Conservation (phyloP, 2,797 vertebrate genomes). For the Enteromius paludinosus region DNA sequence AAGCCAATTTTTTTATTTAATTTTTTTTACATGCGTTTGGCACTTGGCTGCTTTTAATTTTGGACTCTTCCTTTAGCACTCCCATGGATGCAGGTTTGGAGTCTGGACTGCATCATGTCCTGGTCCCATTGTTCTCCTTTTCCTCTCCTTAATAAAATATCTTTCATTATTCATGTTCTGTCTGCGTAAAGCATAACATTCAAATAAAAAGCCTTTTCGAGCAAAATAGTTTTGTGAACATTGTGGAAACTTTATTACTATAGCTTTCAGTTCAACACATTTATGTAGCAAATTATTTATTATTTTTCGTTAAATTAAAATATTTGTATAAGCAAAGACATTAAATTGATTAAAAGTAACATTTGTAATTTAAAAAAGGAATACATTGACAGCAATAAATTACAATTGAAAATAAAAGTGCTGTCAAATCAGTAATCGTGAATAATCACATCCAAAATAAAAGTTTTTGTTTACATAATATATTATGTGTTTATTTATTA, state of each 20-base stretch:
- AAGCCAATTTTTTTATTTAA: background rate
- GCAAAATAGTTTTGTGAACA: background rate
- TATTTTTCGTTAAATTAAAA: background rate
- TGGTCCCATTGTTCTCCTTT: background rate
- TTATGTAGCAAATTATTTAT: background rate
- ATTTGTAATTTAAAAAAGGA: background rate
- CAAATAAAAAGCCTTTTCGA: background rate
- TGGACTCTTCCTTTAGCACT: slow-evolving; percentile 18
- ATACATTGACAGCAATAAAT: background rate
- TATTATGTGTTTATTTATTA: too few species aligned
- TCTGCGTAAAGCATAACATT: background rate
- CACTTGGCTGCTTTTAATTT: background rate
- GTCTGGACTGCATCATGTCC: slow-evolving; percentile 1
- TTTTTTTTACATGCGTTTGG: slow-evolving; percentile 2
- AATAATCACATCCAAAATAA: too few species aligned
- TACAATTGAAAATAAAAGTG: background rate
- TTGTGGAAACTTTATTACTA: background rate
- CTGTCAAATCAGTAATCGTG: too few species aligned
- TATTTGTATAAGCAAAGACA: background rate
- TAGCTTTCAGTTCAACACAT: background rate
- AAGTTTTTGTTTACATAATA: too few species aligned
- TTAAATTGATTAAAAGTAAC: background rate
- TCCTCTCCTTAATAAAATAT: background rate
- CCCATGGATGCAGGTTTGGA: background rate
- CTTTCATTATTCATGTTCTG: background rate